Evolutionary conservation across 1,140 invertebrate genomes (phyloP).

Genomic region (Choristoneura fumiferana): DNA sequence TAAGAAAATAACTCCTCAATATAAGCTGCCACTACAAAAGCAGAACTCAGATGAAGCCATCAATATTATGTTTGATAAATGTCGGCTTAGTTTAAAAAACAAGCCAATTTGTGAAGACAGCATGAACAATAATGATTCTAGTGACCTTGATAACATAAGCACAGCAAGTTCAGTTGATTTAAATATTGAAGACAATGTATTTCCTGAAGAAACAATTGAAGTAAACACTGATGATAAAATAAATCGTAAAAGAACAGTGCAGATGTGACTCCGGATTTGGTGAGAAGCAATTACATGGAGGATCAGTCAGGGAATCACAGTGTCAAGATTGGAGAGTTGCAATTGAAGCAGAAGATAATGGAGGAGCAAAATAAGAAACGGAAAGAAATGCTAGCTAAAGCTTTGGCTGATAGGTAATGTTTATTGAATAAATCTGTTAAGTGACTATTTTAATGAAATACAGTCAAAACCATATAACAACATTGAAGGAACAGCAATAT

Average conservation of each 20-base stretch:
- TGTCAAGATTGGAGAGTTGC: slow-evolving; percentile 81
- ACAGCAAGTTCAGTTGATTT: slow-evolving; percentile 22
- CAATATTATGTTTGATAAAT: slow-evolving; percentile 59
- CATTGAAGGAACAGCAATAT: no score
- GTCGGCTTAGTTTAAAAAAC: slow-evolving; percentile 58
- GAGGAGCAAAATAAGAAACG: slow-evolving; percentile 88
- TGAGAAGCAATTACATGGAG: slow-evolving; percentile 61
- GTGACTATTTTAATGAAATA: slow-evolving; percentile 20
- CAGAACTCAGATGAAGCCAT: slow-evolving; percentile 53
- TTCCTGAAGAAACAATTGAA: slow-evolving; percentile 23
- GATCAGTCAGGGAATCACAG: slow-evolving; percentile 59
- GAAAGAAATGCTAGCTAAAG: slow-evolving; percentile 84
- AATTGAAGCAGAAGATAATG: slow-evolving; percentile 84
- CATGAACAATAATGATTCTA: slow-evolving; percentile 23
- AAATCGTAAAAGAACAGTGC: slow-evolving; percentile 36
- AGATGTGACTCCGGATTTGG: slow-evolving; percentile 52
- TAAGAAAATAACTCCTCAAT: slow-evolving; percentile 35
- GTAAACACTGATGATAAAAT: slow-evolving; percentile 29
- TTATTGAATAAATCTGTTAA: no score
- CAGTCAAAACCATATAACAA: no score
- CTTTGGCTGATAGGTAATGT: slow-evolving; percentile 85
- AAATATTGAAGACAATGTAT: slow-evolving; percentile 18
- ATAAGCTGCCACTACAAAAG: slow-evolving; percentile 44
- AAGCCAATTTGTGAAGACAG: slow-evolving; percentile 24
- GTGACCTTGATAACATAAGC: slow-evolving; percentile 27